Base-by-base conservation (phyloP, 2,888 invertebrate genomes). In the Hirudinaria manillensis region DNA sequence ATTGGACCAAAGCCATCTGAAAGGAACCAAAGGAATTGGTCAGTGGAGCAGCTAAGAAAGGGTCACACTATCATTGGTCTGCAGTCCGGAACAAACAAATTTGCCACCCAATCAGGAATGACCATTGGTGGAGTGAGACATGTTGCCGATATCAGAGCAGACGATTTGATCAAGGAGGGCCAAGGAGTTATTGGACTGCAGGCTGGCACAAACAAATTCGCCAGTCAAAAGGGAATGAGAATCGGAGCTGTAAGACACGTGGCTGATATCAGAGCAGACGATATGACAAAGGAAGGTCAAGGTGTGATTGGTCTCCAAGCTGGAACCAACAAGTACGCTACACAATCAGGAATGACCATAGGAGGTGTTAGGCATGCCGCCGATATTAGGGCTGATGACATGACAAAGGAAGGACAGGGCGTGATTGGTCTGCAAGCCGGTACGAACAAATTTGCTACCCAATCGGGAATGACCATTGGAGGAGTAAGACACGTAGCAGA, bases 1-100 rank as follows among this genome's bases (percentile, higher is more conserved):
- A 82, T 82, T 74, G 85, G 85, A 16, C 80, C 83, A 21, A 83
- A 81, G 75, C 84, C 85, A 24, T 79, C 82, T 7, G 82, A 82
- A 76, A 80, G 79, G 74, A 80, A 82, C 77, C 74, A 76, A 38
- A 80, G 82, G 27, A 77, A 82, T 55, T 85, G 84, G 79, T 81
- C 83, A 21, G 79, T 80, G 34, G 84, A 83, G 75, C 84, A 84
- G 78, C 51, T 78, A 21, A 74, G 73, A 29, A 68, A 77, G 82
- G 75, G 80, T 0, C 75, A 77, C 45, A 72, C 75, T 3, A 67
- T 78, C 61, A 68, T 76, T 82, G 77, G 77, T 32, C 74, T 77
- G 77, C 72, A 79, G 67, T 80, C 82, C 19, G 84, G 83, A 21
- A 80, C 82, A 36, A 84, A 84, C 78, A 82, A 84, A 75, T 80